Conservation (phyloP, 2,888 invertebrate genomes). For the Tryphoninae sp. region DNA sequence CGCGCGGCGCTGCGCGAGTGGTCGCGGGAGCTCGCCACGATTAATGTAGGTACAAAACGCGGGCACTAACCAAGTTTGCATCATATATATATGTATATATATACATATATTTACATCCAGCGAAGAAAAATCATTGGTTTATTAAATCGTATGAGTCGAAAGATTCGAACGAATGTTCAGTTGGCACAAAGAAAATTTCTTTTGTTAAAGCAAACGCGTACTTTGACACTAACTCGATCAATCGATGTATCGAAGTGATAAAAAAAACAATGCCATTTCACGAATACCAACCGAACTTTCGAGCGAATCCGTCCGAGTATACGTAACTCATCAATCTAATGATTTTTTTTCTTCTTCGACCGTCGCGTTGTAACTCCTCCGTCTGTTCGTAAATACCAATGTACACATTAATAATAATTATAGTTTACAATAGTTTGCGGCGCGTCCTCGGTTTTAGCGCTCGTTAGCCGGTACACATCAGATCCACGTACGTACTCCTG, state of each 20-base stretch:
- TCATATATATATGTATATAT: conserved; percentile 18
- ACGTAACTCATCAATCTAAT: background rate
- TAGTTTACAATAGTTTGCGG: conserved; percentile 34
- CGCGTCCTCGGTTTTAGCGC: conserved; percentile 50
- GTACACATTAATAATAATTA: conserved; percentile 35
- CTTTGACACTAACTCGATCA: background rate
- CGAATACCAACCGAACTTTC: background rate
- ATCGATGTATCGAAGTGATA: no score
- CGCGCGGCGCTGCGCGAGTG: conserved; percentile 11
- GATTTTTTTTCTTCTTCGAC: background rate
- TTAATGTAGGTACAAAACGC: background rate
- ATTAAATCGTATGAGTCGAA: background rate
- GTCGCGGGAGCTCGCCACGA: background rate
- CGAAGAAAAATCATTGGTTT: background rate
- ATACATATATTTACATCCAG: conserved; percentile 10
- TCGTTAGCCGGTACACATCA: conserved; percentile 31
- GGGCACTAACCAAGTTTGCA: background rate
- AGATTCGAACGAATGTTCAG: background rate
- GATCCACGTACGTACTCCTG: conserved; percentile 1
- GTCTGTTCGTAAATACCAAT: conserved; percentile 17
- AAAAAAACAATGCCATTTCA: background rate
- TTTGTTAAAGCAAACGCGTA: background rate
- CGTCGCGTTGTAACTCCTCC: background rate
- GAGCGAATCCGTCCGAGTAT: background rate
- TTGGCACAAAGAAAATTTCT: background rate